Evolutionary conservation across 2,113 vertebrate genomes (phyloP), one percentile per base, ranked within the genome.

Genomic region (Engystomops pustulosus): DNA sequence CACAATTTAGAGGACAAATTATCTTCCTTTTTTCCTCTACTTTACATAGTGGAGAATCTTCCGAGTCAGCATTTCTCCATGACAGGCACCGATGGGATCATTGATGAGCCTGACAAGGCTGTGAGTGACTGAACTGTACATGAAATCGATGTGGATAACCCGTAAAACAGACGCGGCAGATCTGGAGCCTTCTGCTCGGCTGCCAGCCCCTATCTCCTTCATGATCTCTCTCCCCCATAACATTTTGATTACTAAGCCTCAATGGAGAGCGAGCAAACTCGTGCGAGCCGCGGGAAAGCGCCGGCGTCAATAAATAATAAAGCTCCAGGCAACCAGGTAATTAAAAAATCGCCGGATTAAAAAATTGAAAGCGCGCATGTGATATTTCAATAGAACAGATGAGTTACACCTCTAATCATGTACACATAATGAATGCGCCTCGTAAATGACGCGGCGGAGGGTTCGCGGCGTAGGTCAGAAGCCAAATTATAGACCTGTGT

Each of bases 181-280:
- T 58, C 27, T 34, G 51, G 30, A 55, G 30, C 20, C 30, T 36
- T 34, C 17, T 30, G 58, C 38, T 58, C 4, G 20, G 23, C 45
- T 23, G 25, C 18, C 36, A 74, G 45, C 53, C 27, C 49, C 36
- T 51, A n/a, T 47, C 72, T 36, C 12, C 20, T 38, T 32, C 32
- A 74, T 41, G 20, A 32, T 38, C 65, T 51, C 44, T 77, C 58
- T 34, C 17, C 44, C 25, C 27, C 27, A 65, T 77, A 84, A 55
- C 32, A 55, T 81, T 70, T 71, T 81, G 32, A 81, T 81, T 71
- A 30, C 67, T 81, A 72, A 81, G 67, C 65, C 45, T 30, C 58
- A 3, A 44, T 79, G 23, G 55, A 79, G 34, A 44, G 23, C 11
- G 23, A 47, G 58, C 23, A 30, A 67, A 80, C 27, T n/a, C 20